Evolutionary conservation across 2,797 vertebrate species (phyloP).

Genomic region (Aulostomus chinensis): DNA sequence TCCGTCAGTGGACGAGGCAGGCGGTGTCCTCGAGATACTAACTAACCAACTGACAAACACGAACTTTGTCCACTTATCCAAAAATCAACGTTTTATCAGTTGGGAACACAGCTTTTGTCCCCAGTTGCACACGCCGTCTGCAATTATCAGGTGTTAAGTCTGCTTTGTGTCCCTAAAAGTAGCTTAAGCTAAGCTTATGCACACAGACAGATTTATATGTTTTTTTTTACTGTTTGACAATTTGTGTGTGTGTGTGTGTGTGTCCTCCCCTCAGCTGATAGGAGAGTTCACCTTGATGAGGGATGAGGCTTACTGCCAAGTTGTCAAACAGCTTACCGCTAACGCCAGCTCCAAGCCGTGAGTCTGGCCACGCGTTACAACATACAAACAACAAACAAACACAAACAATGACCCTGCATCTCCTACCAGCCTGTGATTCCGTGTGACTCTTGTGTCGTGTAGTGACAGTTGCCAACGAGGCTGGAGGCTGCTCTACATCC

Average conservation of each 20-base stretch:
- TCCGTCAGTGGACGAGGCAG: no score
- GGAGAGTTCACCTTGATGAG: conserved; percentile 87
- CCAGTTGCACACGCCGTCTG: no score
- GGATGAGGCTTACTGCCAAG: conserved; percentile 95
- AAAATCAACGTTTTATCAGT: no score
- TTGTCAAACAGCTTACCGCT: conserved; percentile 92
- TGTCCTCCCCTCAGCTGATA: conserved; percentile 81
- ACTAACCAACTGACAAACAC: no score
- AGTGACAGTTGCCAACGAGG: conserved; percentile 95
- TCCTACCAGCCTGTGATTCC: conserved; percentile 23
- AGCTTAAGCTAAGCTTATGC: no score
- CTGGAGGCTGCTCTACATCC: conserved; percentile 94
- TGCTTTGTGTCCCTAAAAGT: no score
- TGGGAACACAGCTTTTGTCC: no score
- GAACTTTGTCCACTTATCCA: no score
- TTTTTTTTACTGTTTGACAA: no score
- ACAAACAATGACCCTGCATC: conserved; percentile 9
- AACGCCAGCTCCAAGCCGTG: conserved; percentile 94
- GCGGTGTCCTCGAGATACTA: no score
- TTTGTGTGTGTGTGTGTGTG: conserved; percentile 27
- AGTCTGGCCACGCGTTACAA: conserved; percentile 56
- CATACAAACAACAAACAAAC: conserved; percentile 2
- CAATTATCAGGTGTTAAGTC: no score
- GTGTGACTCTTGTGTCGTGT: conserved; percentile 27
- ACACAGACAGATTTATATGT: no score